Evolutionary conservation across 2,888 invertebrate genomes (phyloP).

Genomic region (Gymnoscelis rufifasciata): DNA sequence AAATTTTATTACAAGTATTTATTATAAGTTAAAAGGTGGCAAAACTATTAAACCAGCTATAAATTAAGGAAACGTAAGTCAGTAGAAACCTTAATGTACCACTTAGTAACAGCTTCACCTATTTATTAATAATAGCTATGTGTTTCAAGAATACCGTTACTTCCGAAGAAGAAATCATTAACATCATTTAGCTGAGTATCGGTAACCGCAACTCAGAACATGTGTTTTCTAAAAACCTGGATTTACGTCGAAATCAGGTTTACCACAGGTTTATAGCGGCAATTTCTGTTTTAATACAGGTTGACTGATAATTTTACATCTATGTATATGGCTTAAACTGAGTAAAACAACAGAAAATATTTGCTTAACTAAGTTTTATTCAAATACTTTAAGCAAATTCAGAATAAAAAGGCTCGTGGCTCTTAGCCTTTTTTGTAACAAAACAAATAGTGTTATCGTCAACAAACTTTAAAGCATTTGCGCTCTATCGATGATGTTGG

Average conservation of each 20-base stretch:
- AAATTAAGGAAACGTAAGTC: too few species aligned
- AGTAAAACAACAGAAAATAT: too few species aligned
- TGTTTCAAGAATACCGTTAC: too few species aligned
- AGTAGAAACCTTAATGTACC: too few species aligned
- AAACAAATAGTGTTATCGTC: constrained; percentile 39
- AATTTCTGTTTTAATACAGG: not conserved
- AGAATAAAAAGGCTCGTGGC: not conserved
- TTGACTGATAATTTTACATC: constrained; percentile 13
- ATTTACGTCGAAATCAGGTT: constrained; percentile 13
- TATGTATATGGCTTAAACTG: constrained; percentile 6
- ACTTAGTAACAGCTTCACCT: too few species aligned
- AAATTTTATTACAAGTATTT: too few species aligned
- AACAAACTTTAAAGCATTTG: constrained; percentile 39
- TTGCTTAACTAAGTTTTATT: not conserved
- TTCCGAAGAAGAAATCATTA: constrained; percentile 9
- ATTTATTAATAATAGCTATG: too few species aligned
- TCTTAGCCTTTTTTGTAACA: constrained; percentile 32
- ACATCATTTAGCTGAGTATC: constrained; percentile 8
- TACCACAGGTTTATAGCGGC: constrained; percentile 1
- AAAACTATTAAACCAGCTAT: too few species aligned
- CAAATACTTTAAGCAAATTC: not conserved
- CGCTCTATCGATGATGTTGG: constrained; percentile 35
- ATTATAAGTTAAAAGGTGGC: too few species aligned
- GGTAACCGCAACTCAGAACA: constrained; percentile 22
- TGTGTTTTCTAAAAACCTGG: constrained; percentile 23